These are phyloP conservation scores for Rhinolophus ferrumequinum DNA, from an alignment of 2,113 vertebrate genomes.

Conservation along the genomic window DNA sequence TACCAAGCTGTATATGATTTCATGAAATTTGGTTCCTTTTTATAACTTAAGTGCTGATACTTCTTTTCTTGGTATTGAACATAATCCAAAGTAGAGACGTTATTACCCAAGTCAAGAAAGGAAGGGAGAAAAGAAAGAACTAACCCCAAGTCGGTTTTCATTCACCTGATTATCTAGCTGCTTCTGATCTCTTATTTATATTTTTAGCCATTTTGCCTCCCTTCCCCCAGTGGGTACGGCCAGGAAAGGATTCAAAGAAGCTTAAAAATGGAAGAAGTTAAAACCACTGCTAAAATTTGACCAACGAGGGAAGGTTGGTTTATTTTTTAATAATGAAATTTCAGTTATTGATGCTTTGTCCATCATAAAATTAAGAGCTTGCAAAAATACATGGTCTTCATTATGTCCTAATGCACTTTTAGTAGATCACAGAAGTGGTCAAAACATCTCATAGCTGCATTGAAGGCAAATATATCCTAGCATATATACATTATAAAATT, in stretches of 20 bases:
- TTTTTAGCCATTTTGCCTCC: neutral
- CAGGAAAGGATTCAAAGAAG: neutral
- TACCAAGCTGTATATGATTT: neutral
- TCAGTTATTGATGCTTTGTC: neutral
- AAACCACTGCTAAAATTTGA: neutral
- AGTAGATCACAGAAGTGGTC: neutral
- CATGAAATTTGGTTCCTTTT: conserved; percentile 21
- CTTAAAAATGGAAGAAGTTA: neutral
- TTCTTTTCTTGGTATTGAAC: neutral
- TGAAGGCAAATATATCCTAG: neutral
- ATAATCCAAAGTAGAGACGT: neutral
- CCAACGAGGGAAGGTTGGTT: neutral
- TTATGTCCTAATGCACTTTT: neutral
- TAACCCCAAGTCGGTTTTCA: neutral
- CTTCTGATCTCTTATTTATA: neutral
- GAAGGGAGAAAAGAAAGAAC: neutral
- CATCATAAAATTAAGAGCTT: neutral
- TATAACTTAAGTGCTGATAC: neutral
- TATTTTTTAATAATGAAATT: neutral
- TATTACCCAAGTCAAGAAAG: neutral
- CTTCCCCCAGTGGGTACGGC: neutral
- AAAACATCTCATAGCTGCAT: neutral
- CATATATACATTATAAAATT: neutral
- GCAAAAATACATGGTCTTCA: neutral
- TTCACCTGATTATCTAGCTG: neutral